These are phyloP conservation scores for Neodiprion pinetum DNA, from an alignment of 1,140 invertebrate species.

Conservation along the genomic window DNA sequence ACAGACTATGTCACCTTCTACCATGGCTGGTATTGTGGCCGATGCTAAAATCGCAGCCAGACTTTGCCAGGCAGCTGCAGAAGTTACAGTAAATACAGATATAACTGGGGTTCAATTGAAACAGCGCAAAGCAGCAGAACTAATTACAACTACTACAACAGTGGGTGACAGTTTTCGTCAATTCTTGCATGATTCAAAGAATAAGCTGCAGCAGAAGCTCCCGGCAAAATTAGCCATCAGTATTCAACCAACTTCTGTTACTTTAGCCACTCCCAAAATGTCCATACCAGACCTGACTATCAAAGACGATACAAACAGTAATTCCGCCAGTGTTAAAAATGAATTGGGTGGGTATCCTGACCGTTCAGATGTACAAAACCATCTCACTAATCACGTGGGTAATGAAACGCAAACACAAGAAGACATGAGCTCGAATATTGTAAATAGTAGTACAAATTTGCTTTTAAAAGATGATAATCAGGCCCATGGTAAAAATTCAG, in stretches of 20 bases:
- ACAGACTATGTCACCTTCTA: slow-evolving; percentile 31
- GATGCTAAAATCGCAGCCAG: slow-evolving; percentile 53
- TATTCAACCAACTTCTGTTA: slow-evolving; percentile 48
- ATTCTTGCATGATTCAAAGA: slow-evolving; percentile 10
- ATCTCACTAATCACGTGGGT: background rate
- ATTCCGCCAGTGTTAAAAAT: background rate
- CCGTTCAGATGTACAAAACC: slow-evolving; percentile 9
- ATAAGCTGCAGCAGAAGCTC: slow-evolving; percentile 5
- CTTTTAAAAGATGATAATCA: slow-evolving; percentile 21
- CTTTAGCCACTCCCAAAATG: slow-evolving; percentile 49
- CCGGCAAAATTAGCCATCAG: background rate
- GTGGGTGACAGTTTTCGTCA: background rate
- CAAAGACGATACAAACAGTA: slow-evolving; percentile 27
- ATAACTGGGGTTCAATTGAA: background rate
- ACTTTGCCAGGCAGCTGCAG: slow-evolving; percentile 43
- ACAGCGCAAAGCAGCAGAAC: background rate
- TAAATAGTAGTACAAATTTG: background rate
- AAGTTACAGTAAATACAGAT: slow-evolving; percentile 26
- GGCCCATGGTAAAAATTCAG: slow-evolving; percentile 40
- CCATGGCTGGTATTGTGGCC: slow-evolving; percentile 46
- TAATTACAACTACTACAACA: background rate
- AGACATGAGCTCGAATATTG: background rate
- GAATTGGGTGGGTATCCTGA: background rate
- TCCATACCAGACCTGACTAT: slow-evolving; percentile 43
- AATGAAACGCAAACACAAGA: slow-evolving; percentile 8